Evolutionary conservation across 2,797 vertebrate genomes (phyloP), one percentile per base, ranked within the genome.

Genomic region (Yasuhikotakia modesta): DNA sequence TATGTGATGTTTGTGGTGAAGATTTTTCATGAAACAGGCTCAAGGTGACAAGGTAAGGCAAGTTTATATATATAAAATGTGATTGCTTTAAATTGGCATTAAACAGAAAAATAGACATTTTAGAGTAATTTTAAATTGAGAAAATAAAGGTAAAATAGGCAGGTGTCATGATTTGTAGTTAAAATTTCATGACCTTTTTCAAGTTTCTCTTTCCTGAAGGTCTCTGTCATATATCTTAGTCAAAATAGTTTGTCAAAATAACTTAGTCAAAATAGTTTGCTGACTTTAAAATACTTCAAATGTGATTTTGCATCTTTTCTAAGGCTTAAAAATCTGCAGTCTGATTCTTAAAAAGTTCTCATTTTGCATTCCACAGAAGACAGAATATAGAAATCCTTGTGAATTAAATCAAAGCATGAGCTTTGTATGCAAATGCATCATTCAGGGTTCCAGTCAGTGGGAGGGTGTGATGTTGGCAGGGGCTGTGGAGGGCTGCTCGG

Each of bases 371-470:
- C 22, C 22, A 16, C 12, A 24, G 55, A 27, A 14, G 55, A 58
- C 19, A 11, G 19, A 55, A 55, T 21, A 12, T 27, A 27, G 27
- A 27, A 27, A 27, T 39, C 8, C 7, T 4, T 67, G 52, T 17
- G 35, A 39, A 74, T 67, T 46, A 27, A 27, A 27, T 27, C 27
- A 27, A 27, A 27, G 27, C 27, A 32, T 24, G 8, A 32, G 24
- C 53, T 94, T 93, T 75, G 81, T 85, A 79, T 88, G 32, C 60
- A 80, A 75, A 86, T 60, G 61, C 58, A 50, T 17, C 32, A 43
- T 43, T 69, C 65, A 87, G 83, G 75, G 24, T 68, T 85, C 78
- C 22, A 71, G 89, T 88, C 87, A 88, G 87, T 76, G 86, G 79
- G 27, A 27, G 27, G 71, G 76, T 58, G 63, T 50, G 63, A 66